A percentile compares a stretch with the other conserved stretches of the same genome.
These are phyloP conservation scores for Spinibarbus caldwelli DNA, from an alignment of 2,797 vertebrate genomes.

Conservation along the genomic window DNA sequence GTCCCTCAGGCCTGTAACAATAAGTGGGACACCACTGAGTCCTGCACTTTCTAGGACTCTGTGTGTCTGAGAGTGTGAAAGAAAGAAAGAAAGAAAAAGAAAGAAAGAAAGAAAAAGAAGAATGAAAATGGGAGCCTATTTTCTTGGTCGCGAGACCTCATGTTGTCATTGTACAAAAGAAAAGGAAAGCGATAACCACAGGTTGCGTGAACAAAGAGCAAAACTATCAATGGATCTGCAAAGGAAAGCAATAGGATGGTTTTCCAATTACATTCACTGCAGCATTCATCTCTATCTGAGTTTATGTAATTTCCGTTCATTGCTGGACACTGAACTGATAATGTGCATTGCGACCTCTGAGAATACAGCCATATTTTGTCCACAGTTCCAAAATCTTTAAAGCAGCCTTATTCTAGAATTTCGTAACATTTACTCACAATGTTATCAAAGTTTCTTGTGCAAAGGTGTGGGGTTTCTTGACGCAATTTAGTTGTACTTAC, in stretches of 20 bases:
- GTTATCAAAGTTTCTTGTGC: too few relatives aligned
- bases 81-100: not conserved
- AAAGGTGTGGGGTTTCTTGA: not conserved
- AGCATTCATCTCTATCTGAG: constrained; percentile 29
- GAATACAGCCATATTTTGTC: not conserved
- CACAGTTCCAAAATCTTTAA: not conserved
- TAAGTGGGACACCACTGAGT: constrained; percentile 21
- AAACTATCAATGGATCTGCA: constrained; percentile 17
- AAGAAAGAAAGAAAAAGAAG: not conserved
- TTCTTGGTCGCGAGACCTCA: not conserved
- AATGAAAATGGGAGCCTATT: not conserved
- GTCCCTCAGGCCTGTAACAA: constrained; percentile 18
- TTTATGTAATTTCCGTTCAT: constrained; percentile 12
- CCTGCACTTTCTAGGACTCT: not conserved
- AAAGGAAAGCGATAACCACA: constrained; percentile 29
- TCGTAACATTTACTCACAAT: not conserved
- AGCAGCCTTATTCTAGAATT: not conserved
- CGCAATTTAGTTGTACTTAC: not conserved
- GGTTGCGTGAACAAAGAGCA: constrained; percentile 35
- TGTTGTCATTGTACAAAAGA: constrained; percentile 24
- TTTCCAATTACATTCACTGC: constrained; percentile 33
- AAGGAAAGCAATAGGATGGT: constrained; percentile 25
- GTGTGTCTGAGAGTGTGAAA: not conserved
- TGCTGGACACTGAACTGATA: constrained; percentile 28
- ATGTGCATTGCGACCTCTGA: not conserved